Conservation (phyloP, 2,113 vertebrate species). For the Todiramphus chloris region DNA sequence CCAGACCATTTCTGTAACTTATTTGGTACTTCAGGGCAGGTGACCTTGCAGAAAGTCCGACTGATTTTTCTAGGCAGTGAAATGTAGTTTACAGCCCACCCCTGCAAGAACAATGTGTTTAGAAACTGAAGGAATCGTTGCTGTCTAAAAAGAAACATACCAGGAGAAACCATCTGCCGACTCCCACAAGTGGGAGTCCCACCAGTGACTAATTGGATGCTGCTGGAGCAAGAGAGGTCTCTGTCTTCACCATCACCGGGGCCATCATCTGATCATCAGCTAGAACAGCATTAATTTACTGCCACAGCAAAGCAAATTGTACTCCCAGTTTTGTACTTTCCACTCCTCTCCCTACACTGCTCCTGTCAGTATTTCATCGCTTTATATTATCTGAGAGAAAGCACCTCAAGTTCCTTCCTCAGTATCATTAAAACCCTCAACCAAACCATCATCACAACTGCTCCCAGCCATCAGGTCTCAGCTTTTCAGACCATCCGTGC, state of each 20-base stretch:
- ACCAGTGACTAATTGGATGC: not conserved
- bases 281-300: rapidly evolving
- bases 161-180: not conserved
- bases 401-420: not conserved
- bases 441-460: too few species aligned
- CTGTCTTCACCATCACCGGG: rapidly evolving
- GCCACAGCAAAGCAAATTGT: not conserved
- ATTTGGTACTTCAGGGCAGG: not conserved
- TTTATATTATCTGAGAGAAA: not conserved
- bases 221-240: not conserved
- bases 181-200: not conserved
- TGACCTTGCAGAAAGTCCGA: not conserved
- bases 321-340: not conserved
- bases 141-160: not conserved
- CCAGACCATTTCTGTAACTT: not conserved
- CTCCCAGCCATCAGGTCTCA: not conserved
- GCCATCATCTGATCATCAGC: not conserved
- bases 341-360: too few species aligned
- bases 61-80: not conserved
- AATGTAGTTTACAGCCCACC: not conserved
- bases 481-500: not conserved
- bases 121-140: not conserved
- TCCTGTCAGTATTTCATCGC: not conserved
- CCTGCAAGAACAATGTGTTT: not conserved
- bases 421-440: not conserved